Base-by-base conservation (phyloP, 2,888 invertebrate species). In the Noctua comes region DNA sequence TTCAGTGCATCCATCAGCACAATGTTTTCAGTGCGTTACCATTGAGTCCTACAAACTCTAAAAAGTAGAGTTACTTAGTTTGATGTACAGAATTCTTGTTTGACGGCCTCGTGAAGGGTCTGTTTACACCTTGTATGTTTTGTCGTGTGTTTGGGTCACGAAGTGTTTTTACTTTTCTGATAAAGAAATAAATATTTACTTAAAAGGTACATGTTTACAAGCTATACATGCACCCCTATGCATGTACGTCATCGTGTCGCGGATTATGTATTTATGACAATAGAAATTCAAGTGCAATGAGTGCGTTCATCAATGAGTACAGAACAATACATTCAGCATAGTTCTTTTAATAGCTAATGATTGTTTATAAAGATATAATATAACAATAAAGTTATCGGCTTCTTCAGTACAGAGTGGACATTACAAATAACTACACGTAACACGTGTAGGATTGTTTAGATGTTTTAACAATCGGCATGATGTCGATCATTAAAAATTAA, bases 271-370 rank as follows among this genome's bases (percentile, higher is more conserved):
- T 43, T 13, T 43, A 43, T 72, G 51, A 72, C 62, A 78, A 80
- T 64, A 64, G 51, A 73, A n/a, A 73, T 46, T 64, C 73, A 78
- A 80, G 62, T 73, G 43, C 72, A 51, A 21, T 79, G 36, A 70
- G 71, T 59, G 57, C 40, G 79, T 51, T 31, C 40, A 18, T 70
- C 31, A 31, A 48, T 51, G 40, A 79, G 18, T 27, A n/a, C 27
- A 40, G 43, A 78, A 64, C n/a, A 66, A 78, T 79, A 36, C 18
- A 13, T 64, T 24, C 31, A 11, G 11, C 5, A 18, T 18, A 27
- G 36, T 46, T 59, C 59, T 10, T 16, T 48, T 51, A 27, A 24
- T 24, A 54, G 24, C 54, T 3, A 54, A 54, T n/a, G 27, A 27
- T 46, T 59, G 46, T 62, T 62, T 75, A 75, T 75, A 18, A 21